Evolutionary conservation across 2,113 vertebrate genomes (phyloP), one percentile per base, ranked within the genome.

Genomic region (Sceloporus undulatus): DNA sequence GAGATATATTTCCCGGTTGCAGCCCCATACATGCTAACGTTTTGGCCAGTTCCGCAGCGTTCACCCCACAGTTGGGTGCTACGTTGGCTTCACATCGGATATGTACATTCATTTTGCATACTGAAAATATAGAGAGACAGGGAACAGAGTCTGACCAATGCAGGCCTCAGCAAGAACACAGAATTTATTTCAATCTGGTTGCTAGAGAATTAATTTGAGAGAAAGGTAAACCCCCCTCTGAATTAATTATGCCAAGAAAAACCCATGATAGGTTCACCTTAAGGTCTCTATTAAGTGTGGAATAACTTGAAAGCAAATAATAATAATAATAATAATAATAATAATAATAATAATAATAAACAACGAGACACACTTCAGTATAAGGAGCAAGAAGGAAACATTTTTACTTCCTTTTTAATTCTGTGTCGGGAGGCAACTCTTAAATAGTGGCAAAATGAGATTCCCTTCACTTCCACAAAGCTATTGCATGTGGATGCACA

Each of bases 41-140:
- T 92, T 98, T 99, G 87, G 98, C 98, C 11, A 99, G 97, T 85
- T 99, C 98, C 89, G 97, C 98, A 0, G 97, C 98, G 52, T 99
- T 99, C 78, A 99, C 98, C 16, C 99, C 99, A 38, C 99, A 99
- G 95, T 96, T 99, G 0, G 98, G 98, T 3, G 99, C 99, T 38
- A 99, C 98, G 0, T 98, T 99, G 27, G 97, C 96, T 95, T 98
- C 97, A 91, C 99, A 99, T 79, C 99, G 98, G 91, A 99, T 99
- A 94, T 99, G 99, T 71, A 99, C 98, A 0, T 99, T 99, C 97
- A 99, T 98, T 97, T 99, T 99, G 92, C 99, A 99, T n/a, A 98
- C 99, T 99, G 92, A 11, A 79, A 83, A 34, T 7, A 66, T 8
- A 77, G 56, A 85, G 29, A 89, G 10, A 66, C 80, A n/a, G 91